Conservation (phyloP, 2,888 invertebrate genomes). For the Chrysotoxum bicinctum region DNA sequence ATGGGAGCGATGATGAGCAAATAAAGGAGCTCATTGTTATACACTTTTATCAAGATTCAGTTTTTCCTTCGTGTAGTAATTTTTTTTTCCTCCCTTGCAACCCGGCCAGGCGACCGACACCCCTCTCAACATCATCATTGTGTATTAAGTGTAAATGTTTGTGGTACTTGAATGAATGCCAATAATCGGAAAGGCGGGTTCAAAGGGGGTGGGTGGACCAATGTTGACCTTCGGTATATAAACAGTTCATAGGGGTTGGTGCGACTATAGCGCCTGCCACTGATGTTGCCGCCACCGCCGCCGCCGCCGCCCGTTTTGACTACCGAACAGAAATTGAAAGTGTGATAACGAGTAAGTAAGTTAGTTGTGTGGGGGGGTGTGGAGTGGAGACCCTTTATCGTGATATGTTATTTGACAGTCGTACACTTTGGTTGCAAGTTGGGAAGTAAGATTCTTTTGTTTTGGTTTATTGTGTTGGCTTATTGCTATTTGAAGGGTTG, state of each 20-base stretch:
- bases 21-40: conserved; percentile 74
- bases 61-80: conserved; percentile 53
- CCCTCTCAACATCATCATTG: conserved; percentile 42
- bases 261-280: background rate
- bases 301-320: background rate
- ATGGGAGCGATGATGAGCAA: conserved; percentile 76
- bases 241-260: conserved; percentile 55
- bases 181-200: conserved; percentile 63
- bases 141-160: conserved; percentile 60
- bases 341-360: conserved; percentile 7
- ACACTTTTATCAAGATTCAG: conserved; percentile 72
- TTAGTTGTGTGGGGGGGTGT: background rate
- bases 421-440: conserved; percentile 46
- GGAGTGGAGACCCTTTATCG: conserved; percentile 35
- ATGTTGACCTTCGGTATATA: conserved; percentile 63
- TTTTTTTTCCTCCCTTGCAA: conserved; percentile 58
- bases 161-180: conserved; percentile 68
- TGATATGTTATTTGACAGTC: conserved; percentile 65
- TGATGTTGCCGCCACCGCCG: background rate
- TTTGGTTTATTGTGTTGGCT: conserved; percentile 29
- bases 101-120: conserved; percentile 43
- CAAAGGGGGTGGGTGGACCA: conserved; percentile 13
- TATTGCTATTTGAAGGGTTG: background rate
- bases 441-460: conserved; percentile 62
- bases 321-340: conserved; percentile 40